Evolutionary conservation across 2,797 vertebrate genomes (phyloP).

Genomic region (Podargus strigoides): DNA sequence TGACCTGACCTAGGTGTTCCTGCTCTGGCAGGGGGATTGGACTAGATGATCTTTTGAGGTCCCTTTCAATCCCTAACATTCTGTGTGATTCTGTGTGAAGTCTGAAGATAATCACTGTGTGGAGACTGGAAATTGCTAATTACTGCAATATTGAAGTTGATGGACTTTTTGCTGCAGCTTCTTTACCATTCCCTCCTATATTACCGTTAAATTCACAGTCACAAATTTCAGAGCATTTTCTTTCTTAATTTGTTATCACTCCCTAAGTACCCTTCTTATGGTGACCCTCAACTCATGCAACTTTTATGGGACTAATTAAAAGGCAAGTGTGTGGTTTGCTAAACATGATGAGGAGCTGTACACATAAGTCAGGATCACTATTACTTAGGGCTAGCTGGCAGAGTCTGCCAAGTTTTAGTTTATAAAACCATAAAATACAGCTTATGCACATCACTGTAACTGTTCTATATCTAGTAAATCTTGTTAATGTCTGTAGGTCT

Average conservation of each 20-base stretch:
- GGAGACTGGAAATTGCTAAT: not conserved
- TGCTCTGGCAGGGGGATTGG: too few species aligned
- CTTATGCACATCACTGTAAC: not conserved
- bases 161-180: not conserved
- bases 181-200: not conserved
- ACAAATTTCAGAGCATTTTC: not conserved
- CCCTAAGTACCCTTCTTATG: not conserved
- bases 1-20: too few species aligned
- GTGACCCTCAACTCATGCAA: not conserved
- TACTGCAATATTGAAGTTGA: not conserved
- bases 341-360: not conserved
- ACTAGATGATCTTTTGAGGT: too few species aligned
- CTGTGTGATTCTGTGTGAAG: too few species aligned
- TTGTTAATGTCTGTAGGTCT: not conserved
- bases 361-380: not conserved
- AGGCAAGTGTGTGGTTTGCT: not conserved
- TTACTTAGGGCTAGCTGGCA: not conserved
- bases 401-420: not conserved
- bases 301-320: not conserved
- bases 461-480: not conserved
- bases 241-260: not conserved
- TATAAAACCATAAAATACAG: not conserved
- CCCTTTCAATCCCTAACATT: too few species aligned
- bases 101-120: not conserved
- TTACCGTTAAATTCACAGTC: not conserved